Conservation (phyloP, 2,888 invertebrate genomes). For the Clunio marinus region DNA sequence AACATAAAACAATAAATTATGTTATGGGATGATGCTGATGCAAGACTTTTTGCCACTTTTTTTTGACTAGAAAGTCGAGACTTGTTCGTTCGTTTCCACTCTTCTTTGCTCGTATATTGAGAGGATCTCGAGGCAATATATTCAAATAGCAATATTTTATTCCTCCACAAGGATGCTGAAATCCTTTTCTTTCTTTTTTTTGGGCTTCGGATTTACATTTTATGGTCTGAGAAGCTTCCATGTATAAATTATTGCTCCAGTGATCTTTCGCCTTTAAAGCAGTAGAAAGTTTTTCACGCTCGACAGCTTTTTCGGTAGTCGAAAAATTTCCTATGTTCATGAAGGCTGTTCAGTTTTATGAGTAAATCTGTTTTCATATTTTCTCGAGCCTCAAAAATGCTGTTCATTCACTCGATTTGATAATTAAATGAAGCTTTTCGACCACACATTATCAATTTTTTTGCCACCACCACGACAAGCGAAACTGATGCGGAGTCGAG, state of each 20-base stretch:
- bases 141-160: conserved; percentile 35
- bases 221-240: conserved; percentile 29
- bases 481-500: not conserved
- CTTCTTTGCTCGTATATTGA: not conserved
- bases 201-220: conserved; percentile 25
- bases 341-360: no score
- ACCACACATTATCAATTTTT: conserved; percentile 10
- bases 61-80: no score
- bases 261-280: conserved; percentile 24
- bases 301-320: not conserved
- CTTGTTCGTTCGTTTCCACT: not conserved
- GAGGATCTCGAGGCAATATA: conserved; percentile 28
- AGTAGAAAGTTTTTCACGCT: conserved; percentile 1
- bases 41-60: not conserved
- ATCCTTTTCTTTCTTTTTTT: conserved; percentile 22
- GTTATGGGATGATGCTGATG: conserved; percentile 14
- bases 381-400: no score
- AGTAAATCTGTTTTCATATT: no score
- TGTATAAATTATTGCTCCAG: conserved; percentile 31
- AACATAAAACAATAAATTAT: conserved; percentile 31
- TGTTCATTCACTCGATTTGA: conserved; percentile 28
- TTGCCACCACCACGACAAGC: no score
- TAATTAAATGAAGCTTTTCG: conserved; percentile 35
- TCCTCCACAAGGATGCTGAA: conserved; percentile 33
- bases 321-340: not conserved